phyloP scores from a whole-genome alignment of 2,888 invertebrate genomes.

The Tachina lurida region DNA sequence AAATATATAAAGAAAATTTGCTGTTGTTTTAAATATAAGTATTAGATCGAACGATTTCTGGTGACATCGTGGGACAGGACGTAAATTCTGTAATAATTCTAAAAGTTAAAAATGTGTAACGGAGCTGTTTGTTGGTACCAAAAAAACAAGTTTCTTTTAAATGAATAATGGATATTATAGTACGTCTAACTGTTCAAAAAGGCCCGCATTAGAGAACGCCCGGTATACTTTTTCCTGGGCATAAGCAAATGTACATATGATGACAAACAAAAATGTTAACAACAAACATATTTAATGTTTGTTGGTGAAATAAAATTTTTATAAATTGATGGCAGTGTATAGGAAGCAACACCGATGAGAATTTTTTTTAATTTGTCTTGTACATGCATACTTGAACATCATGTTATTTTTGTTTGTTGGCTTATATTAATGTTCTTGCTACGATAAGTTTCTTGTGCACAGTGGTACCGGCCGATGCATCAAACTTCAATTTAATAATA shows the following conservation, averaged over 20 bases:
- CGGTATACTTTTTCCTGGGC: no score
- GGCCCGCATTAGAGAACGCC: no score
- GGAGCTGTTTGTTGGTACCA: no score
- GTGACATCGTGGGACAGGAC: no score
- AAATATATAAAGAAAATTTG: no score
- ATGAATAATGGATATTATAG: no score
- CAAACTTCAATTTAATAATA: background rate
- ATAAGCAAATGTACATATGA: background rate
- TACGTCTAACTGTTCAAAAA: no score
- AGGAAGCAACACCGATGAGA: constrained; percentile 22
- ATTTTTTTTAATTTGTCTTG: constrained; percentile 55
- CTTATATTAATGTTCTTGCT: background rate
- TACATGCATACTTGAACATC: constrained; percentile 49
- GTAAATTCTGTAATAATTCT: no score
- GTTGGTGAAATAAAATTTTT: constrained; percentile 13
- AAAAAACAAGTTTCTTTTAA: no score
- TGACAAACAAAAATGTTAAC: constrained; percentile 2
- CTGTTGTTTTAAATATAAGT: no score
- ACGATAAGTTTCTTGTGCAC: background rate
- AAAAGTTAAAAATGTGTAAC: no score
- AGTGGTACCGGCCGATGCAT: background rate
- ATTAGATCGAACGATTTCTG: no score
- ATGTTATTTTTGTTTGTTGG: background rate
- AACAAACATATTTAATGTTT: constrained; percentile 29
- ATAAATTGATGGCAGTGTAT: constrained; percentile 3